Evolutionary conservation across 2,888 invertebrate species (phyloP).

Genomic region (Danaus chrysippus): DNA sequence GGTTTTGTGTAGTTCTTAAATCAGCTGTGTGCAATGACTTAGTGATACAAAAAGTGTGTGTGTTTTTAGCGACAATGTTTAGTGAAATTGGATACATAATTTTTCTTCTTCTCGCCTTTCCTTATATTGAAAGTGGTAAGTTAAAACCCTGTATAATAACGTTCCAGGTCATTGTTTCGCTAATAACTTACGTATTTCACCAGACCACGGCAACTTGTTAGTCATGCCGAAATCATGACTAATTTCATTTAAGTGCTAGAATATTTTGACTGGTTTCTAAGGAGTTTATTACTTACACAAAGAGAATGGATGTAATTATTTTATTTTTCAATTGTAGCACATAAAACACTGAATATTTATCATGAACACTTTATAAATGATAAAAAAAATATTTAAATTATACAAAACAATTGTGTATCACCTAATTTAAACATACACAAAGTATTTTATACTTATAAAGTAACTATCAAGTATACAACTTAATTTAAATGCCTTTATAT

Average conservation of each 20-base stretch:
- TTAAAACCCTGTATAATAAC: constrained; percentile 32
- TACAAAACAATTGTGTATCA: no score
- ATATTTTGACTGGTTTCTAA: neutral
- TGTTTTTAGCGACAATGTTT: constrained; percentile 77
- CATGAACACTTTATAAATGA: no score
- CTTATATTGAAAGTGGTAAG: constrained; percentile 86
- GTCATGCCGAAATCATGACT: constrained; percentile 5
- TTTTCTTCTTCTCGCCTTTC: constrained; percentile 83
- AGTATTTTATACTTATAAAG: no score
- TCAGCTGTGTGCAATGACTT: constrained; percentile 81
- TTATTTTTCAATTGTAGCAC: no score
- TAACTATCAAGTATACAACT: no score
- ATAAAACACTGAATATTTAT: no score
- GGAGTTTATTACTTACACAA: no score
- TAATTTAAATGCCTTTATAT: no score
- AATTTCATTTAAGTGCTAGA: neutral
- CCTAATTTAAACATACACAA: no score
- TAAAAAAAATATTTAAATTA: no score
- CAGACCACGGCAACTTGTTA: constrained; percentile 1
- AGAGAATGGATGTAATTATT: no score
- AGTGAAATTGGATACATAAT: constrained; percentile 83
- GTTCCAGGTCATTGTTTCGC: constrained; percentile 2
- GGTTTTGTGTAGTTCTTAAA: constrained; percentile 79
- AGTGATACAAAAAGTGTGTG: constrained; percentile 71
- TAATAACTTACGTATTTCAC: neutral